A percentile compares a stretch with the other conserved stretches of the same genome.
Evolutionary conservation across 2,888 invertebrate genomes (phyloP).

Genomic region (Drosophila subquinaria): DNA sequence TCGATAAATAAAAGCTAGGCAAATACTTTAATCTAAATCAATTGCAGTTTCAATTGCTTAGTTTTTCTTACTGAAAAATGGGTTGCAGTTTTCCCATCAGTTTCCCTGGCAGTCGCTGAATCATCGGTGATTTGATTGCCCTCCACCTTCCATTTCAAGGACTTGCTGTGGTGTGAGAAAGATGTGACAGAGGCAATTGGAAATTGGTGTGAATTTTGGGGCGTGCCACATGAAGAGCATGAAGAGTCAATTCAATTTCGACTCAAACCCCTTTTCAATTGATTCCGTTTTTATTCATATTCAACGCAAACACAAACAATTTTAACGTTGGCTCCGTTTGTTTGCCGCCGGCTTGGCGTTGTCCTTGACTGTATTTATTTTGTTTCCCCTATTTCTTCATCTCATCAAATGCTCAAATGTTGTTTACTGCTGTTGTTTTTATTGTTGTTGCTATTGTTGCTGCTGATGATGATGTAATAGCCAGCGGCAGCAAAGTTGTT

Average conservation of each 20-base stretch:
- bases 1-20: neutral
- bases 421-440: slow-evolving; percentile 24
- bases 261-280: slow-evolving; percentile 32
- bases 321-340: slow-evolving; percentile 27
- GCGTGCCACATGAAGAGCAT: slow-evolving; percentile 21
- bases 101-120: neutral
- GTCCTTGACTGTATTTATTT: slow-evolving; percentile 51
- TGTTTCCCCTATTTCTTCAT: neutral
- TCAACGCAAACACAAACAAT: slow-evolving; percentile 7
- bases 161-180: neutral
- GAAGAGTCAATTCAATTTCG: slow-evolving; percentile 34
- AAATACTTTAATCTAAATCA: slow-evolving; percentile 4
- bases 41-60: neutral
- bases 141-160: slow-evolving; percentile 22
- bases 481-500: slow-evolving; percentile 25
- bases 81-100: neutral
- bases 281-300: slow-evolving; percentile 25
- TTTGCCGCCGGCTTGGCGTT: slow-evolving; percentile 59
- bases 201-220: slow-evolving; percentile 4
- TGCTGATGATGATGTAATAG: slow-evolving; percentile 55
- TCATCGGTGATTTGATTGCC: neutral
- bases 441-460: slow-evolving; percentile 2
- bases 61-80: neutral
- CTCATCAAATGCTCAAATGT: slow-evolving; percentile 22
- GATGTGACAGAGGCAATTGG: slow-evolving; percentile 1